Base-by-base conservation (phyloP, 2,888 invertebrate genomes). In the Eilema griseolum region DNA sequence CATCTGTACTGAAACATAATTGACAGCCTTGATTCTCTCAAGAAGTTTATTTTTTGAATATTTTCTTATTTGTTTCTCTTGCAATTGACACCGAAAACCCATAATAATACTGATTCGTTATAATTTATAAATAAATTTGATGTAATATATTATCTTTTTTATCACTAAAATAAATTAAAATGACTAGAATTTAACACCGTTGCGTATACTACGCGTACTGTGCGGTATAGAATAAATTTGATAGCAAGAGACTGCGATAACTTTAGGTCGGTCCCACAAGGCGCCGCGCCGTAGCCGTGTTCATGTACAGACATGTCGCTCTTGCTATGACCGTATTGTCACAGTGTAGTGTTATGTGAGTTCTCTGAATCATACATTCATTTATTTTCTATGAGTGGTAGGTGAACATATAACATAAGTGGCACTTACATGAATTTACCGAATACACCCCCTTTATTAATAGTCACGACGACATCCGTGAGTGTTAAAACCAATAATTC, bases 291-390 rank as follows among this genome's bases (percentile, higher is more conserved):
- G 12, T 66, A 70, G 67, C 81, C 90, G 20, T 52, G 52, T 52
- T 20, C 52, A 74, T 88, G 90, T 88, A 86, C 77, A 74, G 86
- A 90, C 90, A 87, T 83, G 90, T 90, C 78, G 73, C 73, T 63
- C 62, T 62, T 65, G 66, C 67, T 46, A 5, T n/a, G n/a, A 8
- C 8, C n/a, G 61, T 83, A 85, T 85, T 85, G n/a, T n/a, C n/a
- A n/a, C n/a, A n/a, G n/a, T n/a, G 85, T 66, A 82, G 85, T 74
- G 78, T 65, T n/a, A 46, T 24, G 28, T 26, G n/a, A n/a, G n/a
- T 64, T 61, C n/a, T 63, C 24, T 67, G 61, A 70, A 69, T 63
- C 71, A 74, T 59, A 23, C 41, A 24, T 10, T 62, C 26, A 62
- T 62, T 37, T 62, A 62, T 62, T 37, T 26, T 3, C 16, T 61